phyloP scores from a whole-genome alignment of 2,113 vertebrate species.

The Mobula hypostoma region DNA sequence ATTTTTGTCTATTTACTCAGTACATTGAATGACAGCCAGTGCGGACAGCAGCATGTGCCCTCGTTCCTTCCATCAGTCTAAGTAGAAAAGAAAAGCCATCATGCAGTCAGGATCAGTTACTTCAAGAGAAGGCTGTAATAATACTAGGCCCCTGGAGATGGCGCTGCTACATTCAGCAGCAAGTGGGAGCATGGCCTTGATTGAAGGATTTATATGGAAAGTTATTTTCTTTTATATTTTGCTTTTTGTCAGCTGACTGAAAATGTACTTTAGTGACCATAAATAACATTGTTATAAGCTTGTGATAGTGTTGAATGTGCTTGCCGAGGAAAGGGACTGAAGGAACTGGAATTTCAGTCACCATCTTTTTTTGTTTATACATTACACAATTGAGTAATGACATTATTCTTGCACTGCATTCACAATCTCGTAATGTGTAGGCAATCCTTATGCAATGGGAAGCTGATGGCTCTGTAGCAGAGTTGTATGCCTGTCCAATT shows the following conservation, averaged over 20 bases:
- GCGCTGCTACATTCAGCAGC: slow-evolving; percentile 50
- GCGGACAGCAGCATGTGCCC: slow-evolving; percentile 55
- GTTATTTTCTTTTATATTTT: slow-evolving; percentile 31
- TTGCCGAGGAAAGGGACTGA: neutral
- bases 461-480: too few relatives aligned
- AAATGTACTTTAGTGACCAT: slow-evolving; percentile 14
- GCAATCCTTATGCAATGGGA: too few relatives aligned
- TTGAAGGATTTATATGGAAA: slow-evolving; percentile 36
- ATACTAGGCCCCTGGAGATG: slow-evolving; percentile 59
- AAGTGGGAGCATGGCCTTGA: slow-evolving; percentile 2
- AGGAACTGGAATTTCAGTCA: neutral
- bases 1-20: slow-evolving; percentile 54
- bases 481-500: too few relatives aligned
- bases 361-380: too few relatives aligned
- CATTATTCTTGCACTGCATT: too few relatives aligned
- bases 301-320: neutral
- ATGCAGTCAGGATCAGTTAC: slow-evolving; percentile 66
- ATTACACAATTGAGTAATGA: too few relatives aligned
- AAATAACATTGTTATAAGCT: neutral
- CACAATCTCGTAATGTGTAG: too few relatives aligned
- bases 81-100: slow-evolving; percentile 55
- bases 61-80: slow-evolving; percentile 43
- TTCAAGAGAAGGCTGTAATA: slow-evolving; percentile 55
- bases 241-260: slow-evolving; percentile 32
- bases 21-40: slow-evolving; percentile 53